Evolutionary conservation across 2,113 vertebrate species (phyloP).

Genomic region (Stictonetta naevosa): DNA sequence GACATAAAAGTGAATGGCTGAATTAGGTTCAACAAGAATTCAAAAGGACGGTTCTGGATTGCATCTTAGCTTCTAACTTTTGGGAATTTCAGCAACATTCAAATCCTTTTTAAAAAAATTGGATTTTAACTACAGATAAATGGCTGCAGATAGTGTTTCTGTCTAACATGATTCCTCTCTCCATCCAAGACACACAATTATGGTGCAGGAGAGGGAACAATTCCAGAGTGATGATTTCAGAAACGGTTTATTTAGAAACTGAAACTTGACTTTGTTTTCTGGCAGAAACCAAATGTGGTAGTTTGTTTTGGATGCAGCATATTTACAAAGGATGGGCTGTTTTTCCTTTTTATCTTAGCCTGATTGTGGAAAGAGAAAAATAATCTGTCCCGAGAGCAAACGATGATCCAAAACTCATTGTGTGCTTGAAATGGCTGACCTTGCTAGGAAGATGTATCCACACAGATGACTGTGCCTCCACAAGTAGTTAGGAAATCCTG

Average conservation of each 20-base stretch:
- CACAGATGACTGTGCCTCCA: background rate
- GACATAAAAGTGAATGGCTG: background rate
- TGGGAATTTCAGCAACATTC: background rate
- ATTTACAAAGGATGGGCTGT: conserved; percentile 50
- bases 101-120: background rate
- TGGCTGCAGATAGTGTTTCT: background rate
- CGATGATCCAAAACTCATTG: background rate
- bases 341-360: conserved; percentile 32
- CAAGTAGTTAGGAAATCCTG: background rate
- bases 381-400: conserved; percentile 20
- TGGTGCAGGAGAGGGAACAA: background rate
- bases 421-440: conserved; percentile 55
- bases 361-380: conserved; percentile 36
- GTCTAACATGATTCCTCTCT: background rate
- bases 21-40: background rate
- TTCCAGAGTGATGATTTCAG: background rate
- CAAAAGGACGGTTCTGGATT: background rate
- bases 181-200: background rate
- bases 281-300: conserved; percentile 32
- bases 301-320: conserved; percentile 27
- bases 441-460: rapidly evolving
- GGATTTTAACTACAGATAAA: background rate
- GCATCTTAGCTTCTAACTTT: background rate
- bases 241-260: conserved; percentile 35
- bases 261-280: conserved; percentile 24